A percentile compares a stretch with the other conserved stretches of the same genome.
Conservation (phyloP, 2,888 invertebrate genomes). For the Spatulosminthurus flaviceps region DNA sequence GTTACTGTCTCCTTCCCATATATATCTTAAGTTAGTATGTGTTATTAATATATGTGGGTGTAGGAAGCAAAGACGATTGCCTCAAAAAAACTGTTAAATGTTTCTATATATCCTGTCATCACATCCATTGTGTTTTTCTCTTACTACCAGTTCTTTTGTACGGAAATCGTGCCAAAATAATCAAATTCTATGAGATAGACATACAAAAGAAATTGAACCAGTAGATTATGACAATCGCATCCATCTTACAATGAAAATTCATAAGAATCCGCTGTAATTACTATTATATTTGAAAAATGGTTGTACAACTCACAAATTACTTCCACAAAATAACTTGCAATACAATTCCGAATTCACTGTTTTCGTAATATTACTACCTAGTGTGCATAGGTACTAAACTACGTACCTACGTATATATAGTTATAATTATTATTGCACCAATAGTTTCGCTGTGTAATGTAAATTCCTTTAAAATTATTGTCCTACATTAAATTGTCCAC, state of each 20-base stretch:
- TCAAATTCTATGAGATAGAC: background rate
- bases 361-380: background rate
- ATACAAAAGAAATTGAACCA: conserved; percentile 11
- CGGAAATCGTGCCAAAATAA: conserved; percentile 6
- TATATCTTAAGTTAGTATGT: conserved; percentile 7
- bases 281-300: background rate
- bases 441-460: too few species aligned
- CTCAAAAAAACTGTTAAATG: background rate
- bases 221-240: conserved; percentile 10
- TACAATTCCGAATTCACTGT: conserved; percentile 3
- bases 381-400: too few species aligned
- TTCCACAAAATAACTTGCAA: background rate
- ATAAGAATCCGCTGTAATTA: background rate
- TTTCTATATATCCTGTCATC: conserved; percentile 8
- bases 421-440: too few species aligned
- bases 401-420: too few species aligned
- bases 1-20: background rate
- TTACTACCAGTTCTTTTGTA: background rate
- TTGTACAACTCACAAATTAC: background rate
- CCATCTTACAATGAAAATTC: background rate
- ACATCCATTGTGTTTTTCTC: background rate
- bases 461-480: too few species aligned
- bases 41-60: background rate
- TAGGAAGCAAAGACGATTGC: background rate
- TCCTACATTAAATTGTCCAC: too few species aligned